Evolutionary conservation across 1,140 invertebrate species (phyloP), one percentile per base, ranked within the genome.

Genomic region (Sogatella furcifera): DNA sequence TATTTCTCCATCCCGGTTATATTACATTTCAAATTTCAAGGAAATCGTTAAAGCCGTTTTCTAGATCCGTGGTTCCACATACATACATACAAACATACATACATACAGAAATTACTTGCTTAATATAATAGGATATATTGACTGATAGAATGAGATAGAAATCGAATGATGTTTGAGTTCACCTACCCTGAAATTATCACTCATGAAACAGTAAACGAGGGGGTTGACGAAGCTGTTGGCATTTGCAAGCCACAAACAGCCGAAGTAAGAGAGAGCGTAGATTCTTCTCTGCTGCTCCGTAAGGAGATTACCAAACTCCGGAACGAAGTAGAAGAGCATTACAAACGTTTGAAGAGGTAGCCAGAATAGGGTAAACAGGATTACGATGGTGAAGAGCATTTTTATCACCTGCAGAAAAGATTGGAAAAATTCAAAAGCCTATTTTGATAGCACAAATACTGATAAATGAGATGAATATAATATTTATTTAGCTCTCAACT

Each of bases 171-270:
- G 11, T 38, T 38, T 10, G 34, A 8, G 34, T 38, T 13, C 9
- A 38, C 71, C 72, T 70, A 80, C 78, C 72, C 81, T 72, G 66
- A 84, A 84, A 64, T 78, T 80, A 43, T 78, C 79, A 57, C 79
- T 82, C 73, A 81, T 81, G 67, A 83, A 78, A 68, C 81, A 80
- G 66, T 84, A 84, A 44, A 84, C 76, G 57, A 84, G 74, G 2
- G 82, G 82, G 69, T 84, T 84, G 62, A 82, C 79, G 70, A 78
- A 80, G 63, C 75, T 77, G 68, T 80, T 81, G 21, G 77, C 76
- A 74, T 80, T 80, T 44, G 79, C 77, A 8, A 80, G 66, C 77
- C 78, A 81, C 64, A 81, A 77, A 55, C 73, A 76, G 22, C 68
- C 63, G 64, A 77, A 78, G 65, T 77, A 80, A 13, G 69, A 69